A percentile compares a stretch with the other conserved stretches of the same genome.
These are phyloP conservation scores for Polyploca ridens DNA, from an alignment of 2,888 invertebrate genomes.

Conservation along the genomic window DNA sequence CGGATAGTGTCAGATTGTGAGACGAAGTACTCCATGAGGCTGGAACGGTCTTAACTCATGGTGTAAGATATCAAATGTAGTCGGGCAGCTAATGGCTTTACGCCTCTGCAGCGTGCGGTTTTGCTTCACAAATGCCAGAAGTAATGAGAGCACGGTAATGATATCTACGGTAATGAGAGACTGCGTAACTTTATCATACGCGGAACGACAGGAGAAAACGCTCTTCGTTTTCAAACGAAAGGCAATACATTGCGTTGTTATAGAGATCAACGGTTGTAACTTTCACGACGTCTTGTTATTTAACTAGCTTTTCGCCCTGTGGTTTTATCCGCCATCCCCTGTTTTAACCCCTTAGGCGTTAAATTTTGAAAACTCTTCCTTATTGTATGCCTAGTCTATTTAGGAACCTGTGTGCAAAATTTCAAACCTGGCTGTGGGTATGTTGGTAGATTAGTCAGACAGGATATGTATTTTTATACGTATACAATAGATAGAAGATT, in stretches of 20 bases:
- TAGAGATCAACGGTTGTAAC: constrained; percentile 57
- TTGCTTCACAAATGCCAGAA: constrained; percentile 52
- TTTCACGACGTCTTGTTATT: constrained; percentile 48
- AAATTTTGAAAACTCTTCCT: no score
- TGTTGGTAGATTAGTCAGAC: no score
- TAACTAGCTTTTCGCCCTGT: no score
- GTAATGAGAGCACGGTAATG: constrained; percentile 62
- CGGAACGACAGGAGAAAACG: constrained; percentile 69
- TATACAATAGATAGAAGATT: no score
- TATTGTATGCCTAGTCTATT: no score
- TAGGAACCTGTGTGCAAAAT: no score
- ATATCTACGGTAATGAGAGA: constrained; percentile 70
- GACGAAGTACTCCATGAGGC: constrained; percentile 29
- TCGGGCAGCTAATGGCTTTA: constrained; percentile 36
- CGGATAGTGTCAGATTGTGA: constrained; percentile 37
- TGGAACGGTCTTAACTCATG: constrained; percentile 25
- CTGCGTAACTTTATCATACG: constrained; percentile 74
- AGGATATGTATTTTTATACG: no score
- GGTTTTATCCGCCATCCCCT: no score
- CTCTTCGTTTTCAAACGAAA: constrained; percentile 74
- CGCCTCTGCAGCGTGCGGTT: constrained; percentile 47
- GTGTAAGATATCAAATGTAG: constrained; percentile 39
- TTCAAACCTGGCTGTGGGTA: no score
- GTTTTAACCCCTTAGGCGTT: no score
- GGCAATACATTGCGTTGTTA: constrained; percentile 60